Conservation (phyloP, 2,113 vertebrate species). For the Craseonycteris thonglongyai region DNA sequence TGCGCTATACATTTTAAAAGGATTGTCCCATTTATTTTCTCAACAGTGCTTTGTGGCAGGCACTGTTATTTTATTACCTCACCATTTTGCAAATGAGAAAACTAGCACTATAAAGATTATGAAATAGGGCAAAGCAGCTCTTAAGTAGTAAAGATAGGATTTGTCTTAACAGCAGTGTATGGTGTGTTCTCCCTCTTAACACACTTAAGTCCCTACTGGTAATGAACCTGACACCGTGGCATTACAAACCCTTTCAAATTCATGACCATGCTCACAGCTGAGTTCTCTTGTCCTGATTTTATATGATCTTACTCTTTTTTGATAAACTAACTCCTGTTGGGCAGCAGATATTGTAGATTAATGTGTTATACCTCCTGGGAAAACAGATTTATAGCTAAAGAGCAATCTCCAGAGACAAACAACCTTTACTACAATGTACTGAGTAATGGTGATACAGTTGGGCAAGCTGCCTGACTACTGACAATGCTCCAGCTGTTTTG, state of each 20-base stretch:
- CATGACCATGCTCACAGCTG: neutral
- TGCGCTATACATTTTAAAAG: neutral
- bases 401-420: neutral
- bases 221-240: neutral
- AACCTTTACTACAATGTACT: neutral
- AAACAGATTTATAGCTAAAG: neutral
- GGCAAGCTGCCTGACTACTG: neutral
- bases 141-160: neutral
- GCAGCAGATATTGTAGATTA: neutral
- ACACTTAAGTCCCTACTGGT: neutral
- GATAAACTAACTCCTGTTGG: neutral
- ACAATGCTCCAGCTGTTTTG: neutral
- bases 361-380: neutral
- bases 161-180: neutral
- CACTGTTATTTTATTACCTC: neutral
- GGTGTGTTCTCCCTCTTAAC: neutral
- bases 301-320: neutral
- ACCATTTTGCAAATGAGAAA: neutral
- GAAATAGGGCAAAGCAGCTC: neutral
- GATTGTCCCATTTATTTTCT: neutral
- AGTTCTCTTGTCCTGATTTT: neutral
- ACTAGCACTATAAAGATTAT: neutral
- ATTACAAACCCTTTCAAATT: neutral
- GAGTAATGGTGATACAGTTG: neutral
- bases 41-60: neutral